Base-by-base conservation (phyloP, 1,140 invertebrate genomes). In the Monochamus saltuarius region DNA sequence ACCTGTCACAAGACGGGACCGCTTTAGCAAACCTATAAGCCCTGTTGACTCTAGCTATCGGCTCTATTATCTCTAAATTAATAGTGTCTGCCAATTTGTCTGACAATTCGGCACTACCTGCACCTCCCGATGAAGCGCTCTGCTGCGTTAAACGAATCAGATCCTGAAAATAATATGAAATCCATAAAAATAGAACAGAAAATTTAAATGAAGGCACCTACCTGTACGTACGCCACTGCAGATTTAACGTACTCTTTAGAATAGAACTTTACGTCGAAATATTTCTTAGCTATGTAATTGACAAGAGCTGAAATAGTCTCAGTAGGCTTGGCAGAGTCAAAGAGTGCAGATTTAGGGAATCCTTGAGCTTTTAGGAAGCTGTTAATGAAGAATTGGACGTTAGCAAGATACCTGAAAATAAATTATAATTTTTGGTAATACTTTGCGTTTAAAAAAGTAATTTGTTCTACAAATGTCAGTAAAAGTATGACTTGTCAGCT, bases 31-130 rank as follows among this genome's bases (percentile, higher is more conserved):
- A 91, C 67, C 86, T 82, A 72, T 90, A 91, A 4, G 88, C 89
- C 52, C 89, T 75, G 74, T 89, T 88, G 8, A 88, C 88, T 69
- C 88, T 83, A 6, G 90, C 81, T 14, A 90, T 80, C 0, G 89
- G 89, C 68, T 88, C 87, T 36, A 92, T 88, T 14, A 91, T 81
- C 75, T 91, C 89, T 66, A 89, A 78, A 76, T 91, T 91, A 14
- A 92, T 82, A 1, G 87, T 87, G 61, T 92, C 87, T 14, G 88
- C 88, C 17, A 92, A 69, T 72, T 85, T 85, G 69, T 87, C 84
- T n/a, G 88, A 88, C 0, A 92, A 76, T 62, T 87, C 85, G 35
- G 83, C 77, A 69, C 83, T 82, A 16, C 79, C 76, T 2, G 75
- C 80, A 70, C 84, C 71, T 22, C 84, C 77, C 43, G 87, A 79